Evolutionary conservation across 53 echinoderm and acorn worm genomes (phyloP).

Genomic region (Zoroaster sp.): DNA sequence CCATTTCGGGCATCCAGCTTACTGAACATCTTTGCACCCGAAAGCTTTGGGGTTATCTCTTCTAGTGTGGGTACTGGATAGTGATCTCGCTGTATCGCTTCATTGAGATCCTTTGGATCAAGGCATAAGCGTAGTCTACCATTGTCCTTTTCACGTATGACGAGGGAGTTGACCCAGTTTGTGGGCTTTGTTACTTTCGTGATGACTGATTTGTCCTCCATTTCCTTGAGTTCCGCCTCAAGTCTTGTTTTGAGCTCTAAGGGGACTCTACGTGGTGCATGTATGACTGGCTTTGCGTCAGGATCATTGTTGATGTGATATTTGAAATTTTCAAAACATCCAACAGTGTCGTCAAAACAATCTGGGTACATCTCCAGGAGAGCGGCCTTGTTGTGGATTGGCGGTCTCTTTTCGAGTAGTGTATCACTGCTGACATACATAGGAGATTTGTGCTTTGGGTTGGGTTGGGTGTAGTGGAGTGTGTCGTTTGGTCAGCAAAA

Average conservation of each 20-base stretch:
- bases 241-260: slow-evolving; percentile 27
- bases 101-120: slow-evolving; percentile 50
- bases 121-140: slow-evolving; percentile 43
- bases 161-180: slow-evolving; percentile 39
- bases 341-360: slow-evolving; percentile 25
- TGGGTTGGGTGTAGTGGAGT: neutral
- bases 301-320: slow-evolving; percentile 58
- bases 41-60: slow-evolving; percentile 34
- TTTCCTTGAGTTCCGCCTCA: slow-evolving; percentile 27
- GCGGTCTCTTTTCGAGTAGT: slow-evolving; percentile 6
- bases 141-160: neutral
- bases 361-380: slow-evolving; percentile 36
- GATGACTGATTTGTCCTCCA: slow-evolving; percentile 14
- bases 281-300: slow-evolving; percentile 45
- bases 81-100: slow-evolving; percentile 55
- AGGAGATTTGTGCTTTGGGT: neutral
- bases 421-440: neutral
- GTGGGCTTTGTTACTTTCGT: slow-evolving; percentile 49
- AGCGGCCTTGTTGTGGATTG: slow-evolving; percentile 13
- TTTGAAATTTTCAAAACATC: slow-evolving; percentile 16
- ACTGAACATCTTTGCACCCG: slow-evolving; percentile 2
- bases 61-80: slow-evolving; percentile 56
- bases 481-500: neutral
- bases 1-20: neutral
- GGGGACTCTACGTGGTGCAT: slow-evolving; percentile 45